Conservation (phyloP, 2,797 vertebrate species). For the Gymnocypris eckloni region DNA sequence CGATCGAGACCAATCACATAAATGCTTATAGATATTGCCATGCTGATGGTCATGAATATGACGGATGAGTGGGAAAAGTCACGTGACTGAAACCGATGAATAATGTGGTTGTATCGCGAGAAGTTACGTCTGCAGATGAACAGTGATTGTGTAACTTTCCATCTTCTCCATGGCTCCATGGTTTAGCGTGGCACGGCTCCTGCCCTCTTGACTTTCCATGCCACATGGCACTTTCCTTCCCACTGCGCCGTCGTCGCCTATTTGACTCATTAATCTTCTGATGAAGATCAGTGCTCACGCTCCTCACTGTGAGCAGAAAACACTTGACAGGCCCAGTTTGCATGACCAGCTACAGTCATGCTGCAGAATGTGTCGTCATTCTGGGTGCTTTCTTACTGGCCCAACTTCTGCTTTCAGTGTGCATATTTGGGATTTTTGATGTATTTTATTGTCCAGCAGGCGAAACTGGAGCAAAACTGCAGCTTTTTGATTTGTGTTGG, state of each 20-base stretch:
- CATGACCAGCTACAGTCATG: background rate
- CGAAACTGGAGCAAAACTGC: background rate
- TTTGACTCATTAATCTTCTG: background rate
- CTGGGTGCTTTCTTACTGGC: background rate
- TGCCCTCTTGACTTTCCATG: slow-evolving; percentile 2
- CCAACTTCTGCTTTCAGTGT: background rate
- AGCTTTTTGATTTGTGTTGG: background rate
- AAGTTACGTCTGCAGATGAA: too few species aligned
- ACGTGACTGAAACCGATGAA: background rate
- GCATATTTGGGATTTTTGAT: background rate
- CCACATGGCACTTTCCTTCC: background rate
- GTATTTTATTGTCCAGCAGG: background rate
- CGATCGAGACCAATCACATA: background rate
- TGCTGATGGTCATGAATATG: background rate
- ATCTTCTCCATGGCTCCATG: background rate
- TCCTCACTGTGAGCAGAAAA: background rate
- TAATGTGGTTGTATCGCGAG: background rate
- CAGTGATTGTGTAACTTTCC: background rate
- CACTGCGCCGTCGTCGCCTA: background rate
- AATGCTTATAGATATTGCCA: background rate
- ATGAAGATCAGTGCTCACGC: background rate
- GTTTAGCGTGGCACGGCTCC: background rate
- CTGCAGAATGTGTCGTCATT: background rate
- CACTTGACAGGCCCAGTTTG: background rate
- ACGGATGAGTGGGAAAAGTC: background rate